A percentile compares a stretch with the other conserved stretches of the same genome.
These are phyloP conservation scores for Protobothrops mucrosquamatus DNA, from an alignment of 2,113 vertebrate species.

Conservation along the genomic window DNA sequence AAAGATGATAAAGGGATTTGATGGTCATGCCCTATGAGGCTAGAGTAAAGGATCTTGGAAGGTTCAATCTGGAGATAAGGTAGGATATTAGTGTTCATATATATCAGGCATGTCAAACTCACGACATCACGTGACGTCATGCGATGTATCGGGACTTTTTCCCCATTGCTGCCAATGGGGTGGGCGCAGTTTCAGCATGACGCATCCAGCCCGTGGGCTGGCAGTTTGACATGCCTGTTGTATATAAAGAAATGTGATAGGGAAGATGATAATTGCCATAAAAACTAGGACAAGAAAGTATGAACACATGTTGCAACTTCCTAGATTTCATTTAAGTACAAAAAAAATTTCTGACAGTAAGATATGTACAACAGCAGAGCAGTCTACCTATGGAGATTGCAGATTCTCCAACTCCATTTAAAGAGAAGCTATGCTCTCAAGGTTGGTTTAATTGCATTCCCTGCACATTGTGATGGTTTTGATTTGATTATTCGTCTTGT, in stretches of 20 bases:
- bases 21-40: background rate
- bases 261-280: background rate
- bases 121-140: too few relatives aligned
- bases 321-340: background rate
- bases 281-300: background rate
- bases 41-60: background rate
- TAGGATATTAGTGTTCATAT: background rate
- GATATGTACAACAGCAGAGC: background rate
- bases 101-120: too few relatives aligned
- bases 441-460: background rate
- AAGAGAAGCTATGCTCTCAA: background rate
- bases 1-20: background rate
- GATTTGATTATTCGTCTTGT: background rate
- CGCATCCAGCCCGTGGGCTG: too few relatives aligned
- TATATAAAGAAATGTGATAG: background rate
- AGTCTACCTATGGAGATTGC: background rate
- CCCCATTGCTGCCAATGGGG: too few relatives aligned
- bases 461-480: background rate
- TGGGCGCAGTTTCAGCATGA: too few relatives aligned
- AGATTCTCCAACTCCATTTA: background rate
- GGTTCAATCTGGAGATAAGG: background rate
- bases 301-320: background rate
- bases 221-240: too few relatives aligned
- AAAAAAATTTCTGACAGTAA: background rate
- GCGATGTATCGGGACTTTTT: too few relatives aligned